A percentile compares a stretch with the other conserved stretches of the same genome.
Evolutionary conservation across 2,888 invertebrate species (phyloP).

Genomic region (Luperina testacea): DNA sequence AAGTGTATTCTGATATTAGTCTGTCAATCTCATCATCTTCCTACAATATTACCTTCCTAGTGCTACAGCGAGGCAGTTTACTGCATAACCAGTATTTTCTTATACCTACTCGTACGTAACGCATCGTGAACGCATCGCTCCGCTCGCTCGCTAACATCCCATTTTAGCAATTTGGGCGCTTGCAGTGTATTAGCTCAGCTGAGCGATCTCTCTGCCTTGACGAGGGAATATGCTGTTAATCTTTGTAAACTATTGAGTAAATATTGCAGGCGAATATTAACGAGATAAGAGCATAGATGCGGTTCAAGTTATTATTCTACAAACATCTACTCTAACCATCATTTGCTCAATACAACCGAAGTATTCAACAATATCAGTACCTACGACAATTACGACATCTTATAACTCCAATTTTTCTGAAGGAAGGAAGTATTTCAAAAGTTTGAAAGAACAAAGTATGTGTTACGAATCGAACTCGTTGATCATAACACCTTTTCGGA

Average conservation of each 20-base stretch:
- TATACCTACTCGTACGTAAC: too few species aligned
- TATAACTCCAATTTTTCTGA: not conserved
- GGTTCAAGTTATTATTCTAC: not conserved
- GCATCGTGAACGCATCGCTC: constrained; percentile 13
- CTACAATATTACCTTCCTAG: constrained; percentile 8
- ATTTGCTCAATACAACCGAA: not conserved
- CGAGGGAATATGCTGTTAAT: constrained; percentile 5
- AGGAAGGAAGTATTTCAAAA: too few species aligned
- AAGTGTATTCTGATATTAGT: not conserved
- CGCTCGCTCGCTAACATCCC: constrained; percentile 16
- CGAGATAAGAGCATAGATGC: not conserved
- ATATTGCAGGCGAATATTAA: not conserved
- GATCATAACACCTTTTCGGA: too few species aligned
- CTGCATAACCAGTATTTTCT: constrained; percentile 7
- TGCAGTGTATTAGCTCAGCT: constrained; percentile 12
- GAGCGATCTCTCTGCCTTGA: constrained; percentile 3
- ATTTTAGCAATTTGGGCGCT: constrained; percentile 35
- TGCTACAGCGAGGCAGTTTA: constrained; percentile 16
- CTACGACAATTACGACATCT: too few species aligned
- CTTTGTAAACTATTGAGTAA: not conserved
- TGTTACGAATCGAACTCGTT: too few species aligned
- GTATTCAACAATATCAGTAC: not conserved
- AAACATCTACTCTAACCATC: not conserved
- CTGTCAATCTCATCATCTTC: not conserved
- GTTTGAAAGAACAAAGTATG: not conserved